Base-by-base conservation (phyloP, 1,140 invertebrate genomes). In the Nephila pilipes region DNA sequence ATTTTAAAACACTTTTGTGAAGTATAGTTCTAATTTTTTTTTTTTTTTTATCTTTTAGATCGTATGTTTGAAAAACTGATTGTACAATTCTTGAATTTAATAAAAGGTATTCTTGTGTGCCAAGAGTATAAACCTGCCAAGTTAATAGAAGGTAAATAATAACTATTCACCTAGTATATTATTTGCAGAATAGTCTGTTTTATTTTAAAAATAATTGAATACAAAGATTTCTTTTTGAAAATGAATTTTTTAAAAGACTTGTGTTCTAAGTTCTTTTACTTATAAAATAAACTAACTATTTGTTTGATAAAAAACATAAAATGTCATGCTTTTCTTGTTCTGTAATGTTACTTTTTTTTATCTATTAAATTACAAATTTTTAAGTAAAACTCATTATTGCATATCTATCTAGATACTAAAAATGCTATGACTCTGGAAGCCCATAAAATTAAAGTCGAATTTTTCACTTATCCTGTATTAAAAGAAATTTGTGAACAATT, bases 31-130 rank as follows among this genome's bases (percentile, higher is more conserved):
- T 87, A 81, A 81, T 22, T 12, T 36, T 20, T 54, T 63, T 88
- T 54, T 63, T 88, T 58, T 54, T 18, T 29, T 63, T 32, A 29
- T 80, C 63, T 88, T 55, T 22, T 29, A 94, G 93, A 63, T 87
- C 79, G 85, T 29, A 95, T 97, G 38, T 99, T 98, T 96, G 98
- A 98, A 95, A 96, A 97, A 95, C 98, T 99, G 95, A 97, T 97
- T 65, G 98, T 99, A 94, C 97, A 98, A 93, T 98, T 97, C 94
- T 96, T 99, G 91, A 99, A 99, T 96, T 96, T 99, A 90, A 97
- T 99, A 54, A 99, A 98, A 95, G 96, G 96, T 1, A 97, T 99
- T 93, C 96, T 99, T 94, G 95, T 97, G 87, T 97, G 97, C 95
- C 96, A 96, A 14, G 97, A 97, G 95, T 98, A 97, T 95, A 97